Percentiles rank a stretch among this genome's conserved stretches.
phyloP scores from a whole-genome alignment of 2,888 invertebrate genomes.

The Agrilus biguttatus region DNA sequence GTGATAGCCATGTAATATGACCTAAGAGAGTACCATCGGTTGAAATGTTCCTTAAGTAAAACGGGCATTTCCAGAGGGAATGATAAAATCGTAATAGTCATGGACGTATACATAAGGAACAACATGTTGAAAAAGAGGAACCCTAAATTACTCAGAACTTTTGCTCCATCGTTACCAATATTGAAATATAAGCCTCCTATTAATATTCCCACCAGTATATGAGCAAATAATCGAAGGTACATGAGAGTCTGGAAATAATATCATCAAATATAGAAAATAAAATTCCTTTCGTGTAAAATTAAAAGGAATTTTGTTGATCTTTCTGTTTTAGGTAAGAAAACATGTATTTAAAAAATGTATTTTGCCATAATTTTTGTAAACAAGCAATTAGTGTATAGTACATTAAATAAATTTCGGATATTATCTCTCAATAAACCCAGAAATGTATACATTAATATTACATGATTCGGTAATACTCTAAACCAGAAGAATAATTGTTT shows the following conservation, averaged over 20 bases:
- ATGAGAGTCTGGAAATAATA: conserved; percentile 67
- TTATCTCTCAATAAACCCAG: not conserved
- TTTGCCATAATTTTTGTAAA: too few relatives aligned
- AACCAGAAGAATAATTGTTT: too few relatives aligned
- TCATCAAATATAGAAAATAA: not conserved
- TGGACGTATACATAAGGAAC: conserved; percentile 98
- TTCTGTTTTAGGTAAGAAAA: too few relatives aligned
- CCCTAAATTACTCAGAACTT: conserved; percentile 90
- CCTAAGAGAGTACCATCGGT: conserved; percentile 91
- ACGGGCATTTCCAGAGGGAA: conserved; percentile 96
- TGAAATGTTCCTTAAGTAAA: conserved; percentile 86
- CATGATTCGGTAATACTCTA: too few relatives aligned
- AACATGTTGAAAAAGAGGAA: conserved; percentile 97
- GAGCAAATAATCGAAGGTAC: conserved; percentile 86
- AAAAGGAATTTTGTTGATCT: too few relatives aligned
- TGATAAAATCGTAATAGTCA: conserved; percentile 96
- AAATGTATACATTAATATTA: too few relatives aligned
- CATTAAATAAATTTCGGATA: too few relatives aligned
- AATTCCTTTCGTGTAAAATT: too few relatives aligned
- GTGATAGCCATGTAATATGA: conserved; percentile 94
- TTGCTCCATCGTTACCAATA: conserved; percentile 90
- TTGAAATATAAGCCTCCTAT: conserved; percentile 93
- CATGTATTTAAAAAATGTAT: too few relatives aligned
- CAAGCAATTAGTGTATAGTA: too few relatives aligned
- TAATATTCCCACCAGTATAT: conserved; percentile 81